Evolutionary conservation across 35 echinoderm and acorn worm species (phyloP).

Genomic region (Amphiura filiformis): DNA sequence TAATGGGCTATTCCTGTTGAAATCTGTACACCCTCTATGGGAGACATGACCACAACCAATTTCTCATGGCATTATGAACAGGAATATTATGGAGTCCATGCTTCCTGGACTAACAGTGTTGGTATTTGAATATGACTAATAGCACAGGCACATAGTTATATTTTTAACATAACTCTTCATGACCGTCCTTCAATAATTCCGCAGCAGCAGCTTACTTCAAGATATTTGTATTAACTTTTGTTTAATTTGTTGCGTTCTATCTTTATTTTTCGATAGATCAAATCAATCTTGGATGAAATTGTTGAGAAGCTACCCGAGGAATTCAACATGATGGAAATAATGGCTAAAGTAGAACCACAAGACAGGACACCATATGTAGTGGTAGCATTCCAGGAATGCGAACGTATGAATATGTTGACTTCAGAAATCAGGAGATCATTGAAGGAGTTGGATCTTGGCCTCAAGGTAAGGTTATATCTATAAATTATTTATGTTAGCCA

Average conservation of each 20-base stretch:
- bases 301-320: slow-evolving; percentile 97
- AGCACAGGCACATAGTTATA: too few species aligned
- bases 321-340: slow-evolving; percentile 97
- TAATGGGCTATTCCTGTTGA: too few species aligned
- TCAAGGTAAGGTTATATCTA: slow-evolving; percentile 98
- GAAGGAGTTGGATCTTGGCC: slow-evolving; percentile 93
- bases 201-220: background rate
- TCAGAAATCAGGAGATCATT: slow-evolving; percentile 91
- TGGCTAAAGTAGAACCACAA: slow-evolving; percentile 75
- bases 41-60: too few species aligned
- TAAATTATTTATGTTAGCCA: too few species aligned
- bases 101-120: too few species aligned
- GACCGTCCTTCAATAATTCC: too few species aligned
- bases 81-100: too few species aligned
- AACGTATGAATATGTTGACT: slow-evolving; percentile 94
- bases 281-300: slow-evolving; percentile 88
- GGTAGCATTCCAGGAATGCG: slow-evolving; percentile 99
- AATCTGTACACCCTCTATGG: too few species aligned
- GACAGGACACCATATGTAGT: slow-evolving; percentile 92
- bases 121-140: too few species aligned
- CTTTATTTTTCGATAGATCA: slow-evolving; percentile 65
- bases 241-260: background rate
- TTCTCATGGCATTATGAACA: too few species aligned
- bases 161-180: too few species aligned
- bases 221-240: too few species aligned